Conservation (phyloP, 2,113 vertebrate genomes). For the Aspidoscelis tigris region DNA sequence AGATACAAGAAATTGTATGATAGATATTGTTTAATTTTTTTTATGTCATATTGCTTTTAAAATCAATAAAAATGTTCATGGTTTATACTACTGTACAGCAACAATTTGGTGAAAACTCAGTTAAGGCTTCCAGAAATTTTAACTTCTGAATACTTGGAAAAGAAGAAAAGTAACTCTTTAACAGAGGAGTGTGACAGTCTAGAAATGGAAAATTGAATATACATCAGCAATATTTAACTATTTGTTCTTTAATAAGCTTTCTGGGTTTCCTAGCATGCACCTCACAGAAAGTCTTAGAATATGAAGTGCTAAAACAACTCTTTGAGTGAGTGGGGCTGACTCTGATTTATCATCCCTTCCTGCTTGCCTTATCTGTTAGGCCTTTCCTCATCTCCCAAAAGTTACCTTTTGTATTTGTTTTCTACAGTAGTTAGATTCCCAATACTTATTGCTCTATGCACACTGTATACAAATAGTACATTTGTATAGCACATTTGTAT, state of each 20-base stretch:
- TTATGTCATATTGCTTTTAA: too few species aligned
- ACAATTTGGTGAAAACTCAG: background rate
- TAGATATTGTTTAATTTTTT: too few species aligned
- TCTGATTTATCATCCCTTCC: background rate
- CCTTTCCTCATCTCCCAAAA: background rate
- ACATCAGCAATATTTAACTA: too few species aligned
- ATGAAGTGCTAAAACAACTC: background rate
- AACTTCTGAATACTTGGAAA: rapidly evolving
- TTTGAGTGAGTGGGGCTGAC: background rate
- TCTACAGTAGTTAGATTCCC: background rate
- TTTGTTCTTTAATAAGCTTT: background rate
- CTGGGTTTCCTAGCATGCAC: background rate
- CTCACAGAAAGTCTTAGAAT: background rate
- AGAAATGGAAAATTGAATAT: background rate
- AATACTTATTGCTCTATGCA: background rate
- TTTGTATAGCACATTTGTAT: too few species aligned
- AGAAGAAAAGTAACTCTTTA: background rate
- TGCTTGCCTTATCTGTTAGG: background rate
- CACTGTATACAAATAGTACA: too few species aligned
- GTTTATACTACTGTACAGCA: background rate
- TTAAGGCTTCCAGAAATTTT: background rate
- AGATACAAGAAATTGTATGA: too few species aligned
- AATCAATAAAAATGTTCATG: background rate
- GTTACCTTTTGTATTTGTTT: background rate
- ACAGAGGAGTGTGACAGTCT: background rate